Base-by-base conservation (phyloP, 1,140 invertebrate species). In the Drosophila mayri region DNA sequence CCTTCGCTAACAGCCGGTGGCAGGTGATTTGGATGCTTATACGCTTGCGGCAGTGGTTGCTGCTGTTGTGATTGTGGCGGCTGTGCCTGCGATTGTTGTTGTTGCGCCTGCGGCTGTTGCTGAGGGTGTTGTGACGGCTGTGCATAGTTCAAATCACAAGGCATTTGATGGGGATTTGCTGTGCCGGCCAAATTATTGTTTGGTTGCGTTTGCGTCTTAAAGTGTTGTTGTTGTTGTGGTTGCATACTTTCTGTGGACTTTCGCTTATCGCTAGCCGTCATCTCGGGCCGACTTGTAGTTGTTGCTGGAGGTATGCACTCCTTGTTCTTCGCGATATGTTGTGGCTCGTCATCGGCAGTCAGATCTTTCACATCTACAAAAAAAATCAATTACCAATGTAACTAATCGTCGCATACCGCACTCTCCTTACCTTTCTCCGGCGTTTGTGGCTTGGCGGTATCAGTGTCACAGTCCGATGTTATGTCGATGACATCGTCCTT, bases 401-500 rank as follows among this genome's bases (percentile, higher is more conserved):
- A 22, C 5, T 32, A 40, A 50, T 41, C 3, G n/a, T 41, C 9
- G 10, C 8, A 8, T 41, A 4, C 3, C 40, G 8, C 3, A 12
- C 18, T 4, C 10, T 22, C 0, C 41, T 46, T 76, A 88, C 85
- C 85, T 66, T 65, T 52, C n/a, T 90, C 85, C 57, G 78, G 79
- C 7, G 70, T 55, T 64, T 79, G 79, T 3, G 81, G 58, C 28
- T 90, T 90, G 9, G 81, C 61, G 37, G 55, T 55, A 43, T 90
- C 85, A 10, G 74, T 81, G 74, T 90, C 85, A 44, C 86, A 79
- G 44, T 92, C 91, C 38, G 79, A 83, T 46, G 91, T 92, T 46
- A 92, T 92, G 76, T 92, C 91, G 47, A 92, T 92, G 28, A 92
- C 82, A 58, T 91, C 91, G 37, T 81, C 88, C 68, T 90, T 92